Conservation (phyloP, 1,140 invertebrate genomes). For the Pollicipes pollicipes region DNA sequence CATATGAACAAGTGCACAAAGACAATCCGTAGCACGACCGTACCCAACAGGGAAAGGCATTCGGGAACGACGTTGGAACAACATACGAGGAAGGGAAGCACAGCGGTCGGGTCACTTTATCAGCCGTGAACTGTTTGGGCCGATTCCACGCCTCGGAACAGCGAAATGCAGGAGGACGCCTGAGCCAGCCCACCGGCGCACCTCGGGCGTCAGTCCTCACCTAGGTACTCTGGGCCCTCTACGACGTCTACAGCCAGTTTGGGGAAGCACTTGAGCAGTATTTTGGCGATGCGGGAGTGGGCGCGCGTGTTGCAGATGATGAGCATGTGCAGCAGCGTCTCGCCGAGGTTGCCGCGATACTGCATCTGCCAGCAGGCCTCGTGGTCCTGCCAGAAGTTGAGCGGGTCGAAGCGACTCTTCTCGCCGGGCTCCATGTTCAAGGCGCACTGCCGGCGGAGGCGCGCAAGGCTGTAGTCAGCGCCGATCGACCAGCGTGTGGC, state of each 20-base stretch:
- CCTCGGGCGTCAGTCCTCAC: conserved; percentile 30
- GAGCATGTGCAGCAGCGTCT: conserved; percentile 81
- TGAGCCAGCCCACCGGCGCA: neutral
- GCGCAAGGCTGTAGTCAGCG: no score
- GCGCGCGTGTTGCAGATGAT: conserved; percentile 84
- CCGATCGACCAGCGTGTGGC: no score
- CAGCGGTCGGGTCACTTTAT: no score
- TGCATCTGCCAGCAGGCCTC: conserved; percentile 95
- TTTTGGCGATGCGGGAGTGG: conserved; percentile 65
- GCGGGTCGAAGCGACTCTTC: conserved; percentile 55
- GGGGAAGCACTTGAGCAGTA: conserved; percentile 77
- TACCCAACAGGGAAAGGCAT: no score
- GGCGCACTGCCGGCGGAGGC: conserved; percentile 43
- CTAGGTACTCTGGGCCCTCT: conserved; percentile 91
- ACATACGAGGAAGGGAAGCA: no score
- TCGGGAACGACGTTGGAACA: no score
- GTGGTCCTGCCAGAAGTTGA: conserved; percentile 70
- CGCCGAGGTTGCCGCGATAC: conserved; percentile 80
- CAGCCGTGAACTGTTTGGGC: no score
- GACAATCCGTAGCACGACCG: no score
- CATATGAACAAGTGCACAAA: no score
- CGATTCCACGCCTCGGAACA: no score
- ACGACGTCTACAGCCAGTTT: conserved; percentile 82
- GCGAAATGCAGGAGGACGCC: no score
- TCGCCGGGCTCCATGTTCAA: conserved; percentile 52